A percentile compares a stretch with the other conserved stretches of the same genome.
phyloP scores from a whole-genome alignment of 2,888 invertebrate species.

The Phaonia tiefii region DNA sequence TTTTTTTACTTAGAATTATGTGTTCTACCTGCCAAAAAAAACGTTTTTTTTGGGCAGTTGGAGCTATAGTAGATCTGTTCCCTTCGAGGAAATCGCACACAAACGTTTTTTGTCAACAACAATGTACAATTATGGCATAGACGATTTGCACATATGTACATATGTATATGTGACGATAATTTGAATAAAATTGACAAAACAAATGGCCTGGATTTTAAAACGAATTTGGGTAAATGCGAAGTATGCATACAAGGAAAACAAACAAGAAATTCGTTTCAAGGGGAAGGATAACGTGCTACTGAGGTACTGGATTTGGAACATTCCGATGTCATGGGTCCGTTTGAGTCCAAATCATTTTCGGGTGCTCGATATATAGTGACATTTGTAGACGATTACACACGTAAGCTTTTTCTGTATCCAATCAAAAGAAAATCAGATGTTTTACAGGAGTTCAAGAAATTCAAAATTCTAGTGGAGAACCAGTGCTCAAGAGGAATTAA shows the following conservation, averaged over 20 bases:
- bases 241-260: constrained; percentile 48
- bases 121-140: constrained; percentile 43
- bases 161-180: constrained; percentile 39
- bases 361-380: constrained; percentile 75
- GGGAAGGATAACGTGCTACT: constrained; percentile 37
- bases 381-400: constrained; percentile 74
- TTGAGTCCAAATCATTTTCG: constrained; percentile 72
- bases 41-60: too few relatives aligned
- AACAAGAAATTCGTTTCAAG: constrained; percentile 40
- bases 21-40: too few relatives aligned
- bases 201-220: background rate
- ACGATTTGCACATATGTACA: constrained; percentile 43
- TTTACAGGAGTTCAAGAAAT: constrained; percentile 59
- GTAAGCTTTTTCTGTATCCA: constrained; percentile 53
- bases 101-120: constrained; percentile 18
- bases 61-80: too few relatives aligned
- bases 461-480: constrained; percentile 64
- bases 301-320: constrained; percentile 48
- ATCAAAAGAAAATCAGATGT: background rate
- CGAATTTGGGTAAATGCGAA: background rate
- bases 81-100: too few relatives aligned
- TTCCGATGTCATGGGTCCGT: constrained; percentile 74
- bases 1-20: too few relatives aligned
- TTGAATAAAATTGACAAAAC: background rate
- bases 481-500: constrained; percentile 58